Percentiles rank a stretch among this genome's conserved stretches.
phyloP scores from a whole-genome alignment of 1,140 invertebrate species.

The Bombyx mori region ASM3026992v2 NC_085119.1:2911501-2912000 shows the following conservation, averaged over 20 bases:
- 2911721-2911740: constrained; percentile 49
- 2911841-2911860: constrained; percentile 36
- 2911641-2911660: no score
- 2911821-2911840: constrained; percentile 39
- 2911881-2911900: constrained; percentile 68
- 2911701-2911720: constrained; percentile 55
- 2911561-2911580: no score
- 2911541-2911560: no score
- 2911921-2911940: constrained; percentile 61
- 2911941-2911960: constrained; percentile 50
- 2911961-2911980: constrained; percentile 35
- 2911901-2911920: constrained; percentile 70
- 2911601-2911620: no score
- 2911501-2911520: no score
- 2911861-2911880: constrained; percentile 60
- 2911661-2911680: constrained; percentile 28
- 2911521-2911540: no score
- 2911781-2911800: constrained; percentile 67
- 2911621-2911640: no score
- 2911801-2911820: constrained; percentile 69
- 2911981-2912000: no score
- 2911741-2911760: constrained; percentile 32
- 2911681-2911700: constrained; percentile 62
- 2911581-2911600: no score
- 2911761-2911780: constrained; percentile 46